phyloP scores from a whole-genome alignment of 1,140 invertebrate genomes.

The Maconellicoccus hirsutus region DNA sequence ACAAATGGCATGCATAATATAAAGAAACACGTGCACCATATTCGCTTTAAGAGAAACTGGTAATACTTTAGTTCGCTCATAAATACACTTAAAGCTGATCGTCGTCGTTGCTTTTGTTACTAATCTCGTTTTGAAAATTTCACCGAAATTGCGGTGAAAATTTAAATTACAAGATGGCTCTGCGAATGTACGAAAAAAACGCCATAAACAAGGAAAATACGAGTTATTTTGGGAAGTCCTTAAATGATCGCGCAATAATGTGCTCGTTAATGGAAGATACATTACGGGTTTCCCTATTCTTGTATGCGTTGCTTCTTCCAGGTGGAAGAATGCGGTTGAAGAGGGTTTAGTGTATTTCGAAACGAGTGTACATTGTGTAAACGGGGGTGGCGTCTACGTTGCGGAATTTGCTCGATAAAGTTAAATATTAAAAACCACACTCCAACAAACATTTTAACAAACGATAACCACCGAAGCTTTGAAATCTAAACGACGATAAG shows the following conservation, averaged over 20 bases:
- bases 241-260: background rate
- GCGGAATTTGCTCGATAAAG: background rate
- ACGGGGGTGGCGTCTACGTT: background rate
- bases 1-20: background rate
- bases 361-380: background rate
- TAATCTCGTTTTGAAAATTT: conserved; percentile 1
- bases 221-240: background rate
- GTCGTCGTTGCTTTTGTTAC: background rate
- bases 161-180: background rate
- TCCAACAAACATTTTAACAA: background rate
- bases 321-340: background rate
- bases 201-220: background rate
- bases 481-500: no score
- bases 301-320: no score
- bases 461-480: background rate
- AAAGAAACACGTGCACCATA: background rate
- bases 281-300: background rate
- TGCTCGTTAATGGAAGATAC: background rate
- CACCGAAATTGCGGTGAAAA: background rate
- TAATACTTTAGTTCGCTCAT: background rate
- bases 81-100: background rate
- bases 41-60: background rate
- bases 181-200: no score
- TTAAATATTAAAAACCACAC: background rate
- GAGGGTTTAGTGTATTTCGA: background rate